A percentile compares a stretch with the other conserved stretches of the same genome.
These are phyloP conservation scores for Nycteola revayana DNA, from an alignment of 2,888 invertebrate species.

Conservation along the genomic window DNA sequence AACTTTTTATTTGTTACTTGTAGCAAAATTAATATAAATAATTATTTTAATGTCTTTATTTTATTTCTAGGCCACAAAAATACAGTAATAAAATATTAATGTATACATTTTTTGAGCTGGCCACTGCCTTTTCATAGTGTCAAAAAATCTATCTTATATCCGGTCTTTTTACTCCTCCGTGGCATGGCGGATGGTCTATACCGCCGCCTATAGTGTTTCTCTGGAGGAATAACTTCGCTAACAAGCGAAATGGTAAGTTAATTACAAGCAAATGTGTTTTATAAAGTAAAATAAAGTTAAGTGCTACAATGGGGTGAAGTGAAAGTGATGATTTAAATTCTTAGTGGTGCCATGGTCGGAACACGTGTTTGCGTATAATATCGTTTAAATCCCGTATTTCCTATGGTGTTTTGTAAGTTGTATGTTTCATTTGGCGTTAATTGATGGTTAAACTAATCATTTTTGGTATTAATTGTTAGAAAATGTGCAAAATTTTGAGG, in stretches of 20 bases:
- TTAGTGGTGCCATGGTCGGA: constrained; percentile 21
- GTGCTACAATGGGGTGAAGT: constrained; percentile 42
- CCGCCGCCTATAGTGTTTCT: constrained; percentile 71
- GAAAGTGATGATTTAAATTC: constrained; percentile 36
- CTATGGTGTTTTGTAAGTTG: constrained; percentile 23
- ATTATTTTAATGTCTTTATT: too few relatives aligned
- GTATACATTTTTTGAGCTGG: constrained; percentile 49
- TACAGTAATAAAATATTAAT: too few relatives aligned
- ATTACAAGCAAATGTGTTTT: constrained; percentile 33
- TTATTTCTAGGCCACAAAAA: too few relatives aligned
- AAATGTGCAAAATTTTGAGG: too few relatives aligned
- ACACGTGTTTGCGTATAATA: constrained; percentile 42
- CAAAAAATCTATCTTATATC: constrained; percentile 56
- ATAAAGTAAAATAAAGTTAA: constrained; percentile 18
- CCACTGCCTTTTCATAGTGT: constrained; percentile 54
- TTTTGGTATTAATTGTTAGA: too few relatives aligned
- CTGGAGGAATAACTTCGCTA: constrained; percentile 74
- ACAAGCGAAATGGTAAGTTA: constrained; percentile 78
- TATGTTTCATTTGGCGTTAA: constrained; percentile 3
- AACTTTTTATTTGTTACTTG: too few relatives aligned
- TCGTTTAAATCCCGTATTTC: constrained; percentile 10
- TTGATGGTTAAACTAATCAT: too few relatives aligned
- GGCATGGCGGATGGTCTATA: constrained; percentile 80
- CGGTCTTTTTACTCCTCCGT: constrained; percentile 81
- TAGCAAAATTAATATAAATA: too few relatives aligned